Evolutionary conservation across 2,797 vertebrate species (phyloP).

Genomic region (Pseudocheirus occidentalis): DNA sequence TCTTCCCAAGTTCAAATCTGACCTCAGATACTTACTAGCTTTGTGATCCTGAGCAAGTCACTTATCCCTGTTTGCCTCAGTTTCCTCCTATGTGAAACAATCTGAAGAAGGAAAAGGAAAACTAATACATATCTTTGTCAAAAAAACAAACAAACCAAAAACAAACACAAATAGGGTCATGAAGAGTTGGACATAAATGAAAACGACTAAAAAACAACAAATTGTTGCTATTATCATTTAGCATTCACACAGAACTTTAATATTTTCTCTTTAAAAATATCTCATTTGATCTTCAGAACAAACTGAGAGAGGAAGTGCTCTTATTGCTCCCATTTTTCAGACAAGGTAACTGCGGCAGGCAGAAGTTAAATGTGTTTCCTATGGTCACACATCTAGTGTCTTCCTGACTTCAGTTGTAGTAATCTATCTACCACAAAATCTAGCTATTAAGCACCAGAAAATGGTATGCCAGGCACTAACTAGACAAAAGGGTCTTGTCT

Average conservation of each 20-base stretch:
- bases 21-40: background rate
- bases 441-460: background rate
- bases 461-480: background rate
- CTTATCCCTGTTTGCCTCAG: background rate
- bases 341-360: background rate
- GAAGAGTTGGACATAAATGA: background rate
- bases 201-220: background rate
- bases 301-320: background rate
- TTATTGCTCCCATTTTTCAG: background rate
- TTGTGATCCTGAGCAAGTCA: background rate
- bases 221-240: background rate
- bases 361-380: background rate
- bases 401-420: background rate
- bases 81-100: background rate
- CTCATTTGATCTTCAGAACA: background rate
- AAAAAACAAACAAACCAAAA: too few relatives aligned
- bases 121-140: background rate
- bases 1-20: background rate
- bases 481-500: background rate
- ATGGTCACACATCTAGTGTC: background rate
- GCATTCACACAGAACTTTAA: background rate
- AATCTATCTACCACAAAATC: background rate
- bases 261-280: background rate
- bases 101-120: background rate
- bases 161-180: background rate